Evolutionary conservation across 2,888 invertebrate species (phyloP), one percentile per base, ranked within the genome.

Genomic region (Lampropteryx suffumata): DNA sequence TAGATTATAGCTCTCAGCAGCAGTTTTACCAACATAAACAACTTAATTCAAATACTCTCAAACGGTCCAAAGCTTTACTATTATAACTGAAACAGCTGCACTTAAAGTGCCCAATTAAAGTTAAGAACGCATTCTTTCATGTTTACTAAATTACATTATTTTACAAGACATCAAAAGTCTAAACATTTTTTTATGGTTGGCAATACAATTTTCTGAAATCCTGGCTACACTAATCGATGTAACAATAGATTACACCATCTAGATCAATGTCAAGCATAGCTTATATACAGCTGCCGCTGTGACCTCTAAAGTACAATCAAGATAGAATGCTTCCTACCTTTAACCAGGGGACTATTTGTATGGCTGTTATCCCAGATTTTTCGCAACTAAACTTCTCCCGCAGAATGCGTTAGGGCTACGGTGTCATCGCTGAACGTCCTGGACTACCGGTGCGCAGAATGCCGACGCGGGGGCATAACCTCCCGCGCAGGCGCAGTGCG

Each of bases 351-450:
- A 11, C 21, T 7, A 1, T 24, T 24, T 5, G 24, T 24, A 6
- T 7, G 5, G 6, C 5, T 5, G 24, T 7, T 24, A 24, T 24
- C 5, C 5, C 5, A 7, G 1, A 24, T 7, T 1, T 6, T 7
- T 1, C 3, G 24, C 7, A 24, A 24, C 24, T 7, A 1, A 9
- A 1, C 28, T 1, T 5, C 9, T 9, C 39, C 50, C 54, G 57
- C 86, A 91, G 91, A 90, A 42, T 90, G 91, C 86, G 90, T 90
- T 84, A 90, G 76, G 71, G 79, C 73, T 69, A 76, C 84, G 73
- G 84, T 79, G 75, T 61, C 78, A 41, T 28, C 56, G 37, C 78
- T 89, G 64, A 74, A 76, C 72, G 90, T 91, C 77, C 68, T 91
- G 74, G 87, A 90, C 80, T 88, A 89, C 83, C 90, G 86, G 73